These are phyloP conservation scores for Caenorhabditis japonica DNA, from an alignment of 2,888 invertebrate genomes.

Conservation along the genomic window DNA sequence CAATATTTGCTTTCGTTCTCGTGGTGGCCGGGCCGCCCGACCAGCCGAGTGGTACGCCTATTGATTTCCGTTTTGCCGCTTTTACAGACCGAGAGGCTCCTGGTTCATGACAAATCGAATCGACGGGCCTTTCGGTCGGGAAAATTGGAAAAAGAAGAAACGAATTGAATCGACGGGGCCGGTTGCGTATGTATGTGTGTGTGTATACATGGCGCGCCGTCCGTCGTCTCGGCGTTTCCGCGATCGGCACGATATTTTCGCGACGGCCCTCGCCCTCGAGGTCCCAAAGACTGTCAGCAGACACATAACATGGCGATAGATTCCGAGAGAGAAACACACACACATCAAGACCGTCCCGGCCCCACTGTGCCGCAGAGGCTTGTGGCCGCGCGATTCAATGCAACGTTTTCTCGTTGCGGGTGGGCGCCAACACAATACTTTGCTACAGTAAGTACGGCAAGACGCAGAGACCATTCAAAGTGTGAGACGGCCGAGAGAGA, in stretches of 20 bases:
- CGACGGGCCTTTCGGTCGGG: conserved; percentile 19
- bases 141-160: conserved; percentile 36
- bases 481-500: no score
- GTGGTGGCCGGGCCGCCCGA: conserved; percentile 2
- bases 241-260: conserved; percentile 20
- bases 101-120: no score
- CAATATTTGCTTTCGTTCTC: conserved; percentile 36
- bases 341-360: no score
- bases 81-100: no score
- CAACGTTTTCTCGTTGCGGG: no score
- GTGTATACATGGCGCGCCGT: conserved; percentile 51
- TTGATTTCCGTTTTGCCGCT: no score
- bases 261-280: conserved; percentile 41
- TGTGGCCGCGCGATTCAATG: no score
- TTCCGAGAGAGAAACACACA: no score
- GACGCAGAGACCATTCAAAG: no score
- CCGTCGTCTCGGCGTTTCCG: conserved; percentile 41
- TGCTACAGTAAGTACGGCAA: conserved; percentile 27
- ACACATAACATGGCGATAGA: conserved; percentile 21
- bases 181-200: no score
- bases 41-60: no score
- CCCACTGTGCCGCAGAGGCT: no score
- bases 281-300: conserved; percentile 29
- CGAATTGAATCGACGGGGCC: conserved; percentile 48
- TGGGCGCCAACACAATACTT: conserved; percentile 42